Base-by-base conservation (phyloP, 1,140 invertebrate genomes). In the Teleogryllus occipitalis region DNA sequence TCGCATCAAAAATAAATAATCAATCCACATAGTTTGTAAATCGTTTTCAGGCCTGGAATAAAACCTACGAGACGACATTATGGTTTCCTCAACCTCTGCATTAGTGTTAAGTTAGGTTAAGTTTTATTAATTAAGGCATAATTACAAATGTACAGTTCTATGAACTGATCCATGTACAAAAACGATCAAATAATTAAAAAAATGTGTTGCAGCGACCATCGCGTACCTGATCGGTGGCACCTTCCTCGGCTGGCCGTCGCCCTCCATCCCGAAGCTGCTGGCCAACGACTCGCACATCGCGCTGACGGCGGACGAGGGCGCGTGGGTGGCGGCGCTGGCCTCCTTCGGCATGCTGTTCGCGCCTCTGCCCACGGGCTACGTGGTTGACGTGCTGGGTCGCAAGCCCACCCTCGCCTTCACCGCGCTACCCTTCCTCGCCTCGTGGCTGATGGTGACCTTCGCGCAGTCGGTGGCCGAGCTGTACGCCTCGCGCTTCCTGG, bases 311-410 rank as follows among this genome's bases (percentile, higher is more conserved):
- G 87, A 89, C 49, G 87, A 92, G 84, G 90, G 88, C 65, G 91
- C 91, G 8, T 92, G 91, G 91, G 87, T 93, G 65, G 90, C 89
- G 8, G 88, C 90, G 0, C 82, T 90, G 5, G 85, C 90, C 83
- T 89, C 89, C 80, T 83, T 91, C 46, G 83, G 84, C 49, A 87
- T 87, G 78, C 86, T 88, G 0, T 82, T 88, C 0, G 85, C 86
- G 1, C 87, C 88, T 4, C 77, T 83, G 10, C 83, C 82, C 8
- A 78, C 79, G 15, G 82, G 81, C 10, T 84, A 84, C 79, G 14
- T 83, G 10, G 79, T 79, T 21, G 82, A 83, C 76, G 74, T 76
- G 0, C 75, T 80, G 46, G 83, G 83, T 0, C 54, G 83, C 10
- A 82, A 83, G 72, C 78, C 77, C 12, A 74, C 80, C 14, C 77